Base-by-base conservation (phyloP, 2,888 invertebrate genomes). In the Lottia gigantea region DNA sequence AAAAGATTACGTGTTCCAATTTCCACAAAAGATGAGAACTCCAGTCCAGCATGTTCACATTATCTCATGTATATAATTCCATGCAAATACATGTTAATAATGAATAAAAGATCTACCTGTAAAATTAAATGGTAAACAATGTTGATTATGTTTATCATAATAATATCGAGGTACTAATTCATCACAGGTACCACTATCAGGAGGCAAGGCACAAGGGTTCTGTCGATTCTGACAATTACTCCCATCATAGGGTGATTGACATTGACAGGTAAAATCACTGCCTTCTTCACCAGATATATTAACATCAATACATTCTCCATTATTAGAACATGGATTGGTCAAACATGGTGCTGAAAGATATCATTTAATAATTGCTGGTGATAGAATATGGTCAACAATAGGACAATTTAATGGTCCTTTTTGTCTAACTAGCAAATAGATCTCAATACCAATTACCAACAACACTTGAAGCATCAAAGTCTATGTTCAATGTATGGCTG, bases 171-270 rank as follows among this genome's bases (percentile, higher is more conserved):
- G 66, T 16, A 83, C 76, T 45, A 76, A 76, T 67, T 80, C 76
- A 70, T 79, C 74, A 76, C 85, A 85, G 68, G 74, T 76, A 8
- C 85, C 85, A 14, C 78, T 77, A 40, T 84, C 82, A 15, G 72
- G 74, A 14, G 82, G 83, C 81, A 82, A 83, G 8, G 82, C 81
- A 75, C 82, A 83, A 12, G 85, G 85, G 74, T 85, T 85, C 66
- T 78, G 78, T 66, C 82, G 74, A 19, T 73, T 67, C 63, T 84
- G 81, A 78, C 85, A 85, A 46, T 68, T 76, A 19, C 74, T 74
- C 15, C 85, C 85, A 69, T 80, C 80, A 76, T 76, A 85, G 0
- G 83, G 84, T 16, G 81, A 74, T 55, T 77, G 80, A 71, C 85
- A 85, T 23, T 78, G 64, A 76, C 85, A 85, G 66, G 77, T 75